These are phyloP conservation scores for Drosophila tsacasi DNA, from an alignment of 1,140 invertebrate genomes.

Conservation along the genomic window DNA sequence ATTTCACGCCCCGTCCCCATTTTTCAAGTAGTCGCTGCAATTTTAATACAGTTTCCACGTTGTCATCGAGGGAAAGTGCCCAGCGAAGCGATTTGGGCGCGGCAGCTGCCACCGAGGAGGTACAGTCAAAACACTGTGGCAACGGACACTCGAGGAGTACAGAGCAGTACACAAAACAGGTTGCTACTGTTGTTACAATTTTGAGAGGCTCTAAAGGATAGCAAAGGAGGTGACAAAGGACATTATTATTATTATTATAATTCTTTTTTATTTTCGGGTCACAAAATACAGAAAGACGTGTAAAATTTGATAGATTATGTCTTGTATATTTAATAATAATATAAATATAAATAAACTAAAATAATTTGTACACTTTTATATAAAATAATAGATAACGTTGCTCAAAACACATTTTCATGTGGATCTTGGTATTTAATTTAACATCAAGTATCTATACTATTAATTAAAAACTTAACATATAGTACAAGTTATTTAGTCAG, in stretches of 20 bases:
- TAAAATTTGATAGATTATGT: too few relatives aligned
- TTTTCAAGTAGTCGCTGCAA: slow-evolving; percentile 51
- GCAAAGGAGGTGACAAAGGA: not conserved
- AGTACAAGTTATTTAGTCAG: too few relatives aligned
- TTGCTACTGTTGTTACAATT: not conserved
- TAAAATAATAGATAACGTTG: not conserved
- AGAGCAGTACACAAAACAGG: not conserved
- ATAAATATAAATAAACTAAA: too few relatives aligned
- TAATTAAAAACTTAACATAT: not conserved
- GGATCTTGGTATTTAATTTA: not conserved
- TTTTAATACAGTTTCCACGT: slow-evolving; percentile 26
- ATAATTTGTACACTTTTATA: too few relatives aligned
- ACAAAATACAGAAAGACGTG: not conserved
- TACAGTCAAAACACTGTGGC: not conserved
- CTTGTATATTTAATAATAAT: too few relatives aligned
- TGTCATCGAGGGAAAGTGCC: slow-evolving; percentile 42
- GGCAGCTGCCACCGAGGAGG: slow-evolving; percentile 28
- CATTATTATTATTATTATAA: too few relatives aligned
- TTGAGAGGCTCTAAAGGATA: not conserved
- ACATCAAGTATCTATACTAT: not conserved
- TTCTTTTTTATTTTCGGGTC: not conserved
- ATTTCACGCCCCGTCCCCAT: slow-evolving; percentile 44
- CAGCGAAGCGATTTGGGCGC: slow-evolving; percentile 10
- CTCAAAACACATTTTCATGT: not conserved
- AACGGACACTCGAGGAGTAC: not conserved